Evolutionary conservation across 2,113 vertebrate species (phyloP).

Genomic region (Elaphurus davidianus): DNA sequence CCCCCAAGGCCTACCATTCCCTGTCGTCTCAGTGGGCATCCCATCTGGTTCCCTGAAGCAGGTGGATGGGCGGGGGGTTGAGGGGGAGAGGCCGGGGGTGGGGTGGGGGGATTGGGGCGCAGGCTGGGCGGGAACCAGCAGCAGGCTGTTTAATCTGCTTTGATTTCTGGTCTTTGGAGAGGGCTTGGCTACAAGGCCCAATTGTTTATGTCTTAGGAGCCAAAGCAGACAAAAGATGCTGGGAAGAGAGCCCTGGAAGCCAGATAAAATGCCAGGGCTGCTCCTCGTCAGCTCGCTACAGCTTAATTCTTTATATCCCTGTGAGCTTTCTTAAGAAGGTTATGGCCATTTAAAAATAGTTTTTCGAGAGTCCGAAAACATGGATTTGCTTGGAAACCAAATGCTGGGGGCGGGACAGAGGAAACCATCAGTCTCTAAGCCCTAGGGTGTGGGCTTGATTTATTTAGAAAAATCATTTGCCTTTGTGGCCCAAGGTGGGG

Average conservation of each 20-base stretch:
- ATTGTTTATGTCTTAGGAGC: slow-evolving; percentile 74
- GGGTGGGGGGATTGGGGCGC: neutral
- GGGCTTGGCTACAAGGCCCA: slow-evolving; percentile 73
- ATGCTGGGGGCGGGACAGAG: slow-evolving; percentile 55
- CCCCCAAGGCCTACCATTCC: neutral
- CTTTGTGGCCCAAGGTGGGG: neutral
- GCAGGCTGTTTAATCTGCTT: slow-evolving; percentile 77
- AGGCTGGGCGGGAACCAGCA: slow-evolving; percentile 59
- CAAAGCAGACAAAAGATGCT: slow-evolving; percentile 70
- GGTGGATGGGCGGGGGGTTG: slow-evolving; percentile 25
- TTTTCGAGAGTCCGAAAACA: slow-evolving; percentile 69
- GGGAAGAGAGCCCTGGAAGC: slow-evolving; percentile 68
- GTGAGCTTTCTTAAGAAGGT: slow-evolving; percentile 73
- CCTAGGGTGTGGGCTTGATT: neutral
- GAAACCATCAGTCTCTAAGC: slow-evolving; percentile 61
- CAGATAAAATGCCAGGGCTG: slow-evolving; percentile 69
- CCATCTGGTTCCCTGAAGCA: slow-evolving; percentile 59
- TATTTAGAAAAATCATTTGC: slow-evolving; percentile 10
- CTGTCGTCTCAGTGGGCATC: neutral
- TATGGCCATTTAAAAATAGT: slow-evolving; percentile 76
- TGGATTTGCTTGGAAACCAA: slow-evolving; percentile 73
- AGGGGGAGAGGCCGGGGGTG: neutral
- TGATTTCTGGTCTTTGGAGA: slow-evolving; percentile 76
- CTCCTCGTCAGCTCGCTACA: slow-evolving; percentile 73
- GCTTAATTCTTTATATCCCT: slow-evolving; percentile 76